phyloP scores from a whole-genome alignment of 1,140 invertebrate species.

The Apis laboriosa region DNA sequence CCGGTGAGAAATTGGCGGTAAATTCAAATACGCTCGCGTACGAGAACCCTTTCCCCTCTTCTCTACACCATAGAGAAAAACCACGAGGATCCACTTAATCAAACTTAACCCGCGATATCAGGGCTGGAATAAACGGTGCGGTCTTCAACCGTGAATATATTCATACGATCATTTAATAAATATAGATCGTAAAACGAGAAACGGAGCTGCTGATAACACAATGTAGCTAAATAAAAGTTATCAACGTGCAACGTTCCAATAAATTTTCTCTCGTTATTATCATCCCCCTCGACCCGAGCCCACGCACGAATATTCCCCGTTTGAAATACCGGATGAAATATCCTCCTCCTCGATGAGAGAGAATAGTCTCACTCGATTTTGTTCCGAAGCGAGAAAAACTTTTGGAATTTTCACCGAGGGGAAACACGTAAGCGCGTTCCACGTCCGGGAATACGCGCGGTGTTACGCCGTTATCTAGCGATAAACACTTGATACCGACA shows the following conservation, averaged over 20 bases:
- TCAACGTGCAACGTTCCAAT: conserved; percentile 14
- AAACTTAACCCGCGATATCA: background rate
- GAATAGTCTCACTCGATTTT: background rate
- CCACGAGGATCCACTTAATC: background rate
- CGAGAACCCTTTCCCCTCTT: background rate
- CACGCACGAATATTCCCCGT: conserved; percentile 8
- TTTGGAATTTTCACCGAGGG: too few relatives aligned
- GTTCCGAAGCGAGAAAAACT: too few relatives aligned
- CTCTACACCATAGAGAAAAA: too few relatives aligned
- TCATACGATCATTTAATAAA: conserved; percentile 10
- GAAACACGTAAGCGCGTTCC: background rate
- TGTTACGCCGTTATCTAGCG: background rate
- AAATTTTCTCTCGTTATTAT: conserved; percentile 18
- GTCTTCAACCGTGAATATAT: background rate
- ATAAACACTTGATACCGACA: conserved; percentile 21
- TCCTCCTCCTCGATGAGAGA: background rate
- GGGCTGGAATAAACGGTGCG: background rate
- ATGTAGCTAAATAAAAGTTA: conserved; percentile 3
- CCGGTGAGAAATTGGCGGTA: background rate
- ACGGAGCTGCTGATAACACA: conserved; percentile 4
- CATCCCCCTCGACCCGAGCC: background rate
- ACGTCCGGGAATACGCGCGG: too few relatives aligned
- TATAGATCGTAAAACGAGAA: conserved; percentile 8
- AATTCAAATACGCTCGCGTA: background rate
- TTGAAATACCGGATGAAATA: background rate